Evolutionary conservation across 2,888 invertebrate species (phyloP).

Genomic region (Molanna angustata): DNA sequence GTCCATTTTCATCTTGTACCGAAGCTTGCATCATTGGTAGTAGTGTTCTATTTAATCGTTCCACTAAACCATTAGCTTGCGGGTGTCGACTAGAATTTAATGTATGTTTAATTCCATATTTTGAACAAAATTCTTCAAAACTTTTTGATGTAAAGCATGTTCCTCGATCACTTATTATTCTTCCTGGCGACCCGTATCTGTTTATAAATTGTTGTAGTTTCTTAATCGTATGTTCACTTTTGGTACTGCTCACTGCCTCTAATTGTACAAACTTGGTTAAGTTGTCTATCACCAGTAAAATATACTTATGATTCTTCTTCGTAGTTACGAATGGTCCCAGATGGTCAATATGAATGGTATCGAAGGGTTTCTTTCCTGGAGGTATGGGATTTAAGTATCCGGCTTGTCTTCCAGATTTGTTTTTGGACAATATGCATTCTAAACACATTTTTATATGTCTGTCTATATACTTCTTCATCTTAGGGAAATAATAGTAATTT

Average conservation of each 20-base stretch:
- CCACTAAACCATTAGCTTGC: constrained; percentile 1
- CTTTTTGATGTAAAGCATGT: neutral
- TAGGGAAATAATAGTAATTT: neutral
- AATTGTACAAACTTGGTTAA: neutral
- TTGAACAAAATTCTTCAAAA: neutral
- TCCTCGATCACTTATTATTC: neutral
- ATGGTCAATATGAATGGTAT: neutral
- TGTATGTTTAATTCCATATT: neutral
- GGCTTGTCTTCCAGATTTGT: neutral
- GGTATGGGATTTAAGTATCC: neutral
- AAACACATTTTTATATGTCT: neutral
- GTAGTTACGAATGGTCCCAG: constrained; percentile 1
- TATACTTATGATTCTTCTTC: neutral
- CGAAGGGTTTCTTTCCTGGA: neutral
- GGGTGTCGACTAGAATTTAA: neutral
- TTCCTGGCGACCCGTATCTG: neutral
- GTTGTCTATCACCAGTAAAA: neutral
- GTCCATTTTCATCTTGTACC: neutral
- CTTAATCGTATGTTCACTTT: neutral
- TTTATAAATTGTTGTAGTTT: neutral
- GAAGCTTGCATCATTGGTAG: neutral
- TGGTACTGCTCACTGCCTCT: neutral
- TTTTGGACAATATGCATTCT: neutral
- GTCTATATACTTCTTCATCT: neutral
- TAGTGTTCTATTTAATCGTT: neutral